phyloP scores from a whole-genome alignment of 1,140 invertebrate genomes.

The Saxidomus purpurata region DNA sequence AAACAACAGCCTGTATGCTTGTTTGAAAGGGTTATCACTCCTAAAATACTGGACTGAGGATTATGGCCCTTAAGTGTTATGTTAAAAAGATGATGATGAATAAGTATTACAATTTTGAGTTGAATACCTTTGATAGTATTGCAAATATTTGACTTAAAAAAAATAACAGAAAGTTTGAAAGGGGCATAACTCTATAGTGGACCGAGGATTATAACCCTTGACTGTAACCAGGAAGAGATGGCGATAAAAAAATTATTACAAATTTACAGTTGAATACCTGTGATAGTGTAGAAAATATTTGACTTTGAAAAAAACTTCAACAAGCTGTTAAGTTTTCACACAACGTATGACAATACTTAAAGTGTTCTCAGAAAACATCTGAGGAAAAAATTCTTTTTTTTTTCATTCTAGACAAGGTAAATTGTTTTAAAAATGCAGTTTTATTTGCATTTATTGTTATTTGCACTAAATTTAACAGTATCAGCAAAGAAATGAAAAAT shows the following conservation, averaged over 20 bases:
- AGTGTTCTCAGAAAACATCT: not conserved
- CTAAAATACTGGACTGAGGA: not conserved
- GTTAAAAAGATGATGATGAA: not conserved
- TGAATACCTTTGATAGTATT: not conserved
- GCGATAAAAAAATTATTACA: not conserved
- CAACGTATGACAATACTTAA: not conserved
- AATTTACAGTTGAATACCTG: slow-evolving; percentile 1
- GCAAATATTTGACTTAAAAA: not conserved
- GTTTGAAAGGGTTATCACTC: slow-evolving; percentile 4
- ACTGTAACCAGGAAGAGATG: not conserved
- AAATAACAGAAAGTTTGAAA: not conserved
- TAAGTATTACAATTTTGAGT: slow-evolving; percentile 4
- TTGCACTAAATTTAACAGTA: not conserved
- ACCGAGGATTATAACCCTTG: not conserved
- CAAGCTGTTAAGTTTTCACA: not conserved
- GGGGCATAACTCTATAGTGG: not conserved
- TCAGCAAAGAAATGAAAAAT: slow-evolving; percentile 4
- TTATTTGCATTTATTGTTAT: slow-evolving; percentile 2
- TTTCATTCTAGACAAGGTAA: not conserved
- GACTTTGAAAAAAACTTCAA: too few species aligned
- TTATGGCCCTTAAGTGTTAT: not conserved
- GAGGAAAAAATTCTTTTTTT: not conserved
- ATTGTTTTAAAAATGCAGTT: not conserved
- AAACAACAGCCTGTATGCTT: not conserved
- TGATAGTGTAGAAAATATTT: too few species aligned